Evolutionary conservation across 2,113 vertebrate genomes (phyloP), one percentile per base, ranked within the genome.

Genomic region (Blennius ocellaris): DNA sequence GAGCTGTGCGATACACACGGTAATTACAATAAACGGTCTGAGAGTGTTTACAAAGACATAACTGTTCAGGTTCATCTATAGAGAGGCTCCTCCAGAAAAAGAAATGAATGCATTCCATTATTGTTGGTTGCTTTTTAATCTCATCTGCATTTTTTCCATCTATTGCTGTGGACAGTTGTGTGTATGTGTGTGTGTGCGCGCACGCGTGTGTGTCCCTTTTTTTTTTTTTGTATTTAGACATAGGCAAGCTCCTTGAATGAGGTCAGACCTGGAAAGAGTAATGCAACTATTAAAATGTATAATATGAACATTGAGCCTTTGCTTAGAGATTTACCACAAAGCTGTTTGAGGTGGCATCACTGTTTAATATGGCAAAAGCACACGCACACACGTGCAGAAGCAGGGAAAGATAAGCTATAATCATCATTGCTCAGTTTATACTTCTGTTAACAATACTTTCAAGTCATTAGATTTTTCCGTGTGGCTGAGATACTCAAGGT

Each of bases 221-320:
- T 38, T n/a, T 56, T 47, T 45, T 44, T 57, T 15, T 49, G 44
- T 69, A 41, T 14, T 68, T 40, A 14, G 39, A 2, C 5, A 63
- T 48, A 78, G 36, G 81, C 40, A 53, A 57, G 64, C 52, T 36
- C 39, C 70, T 81, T 52, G 16, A 63, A 70, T 60, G 17, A 68
- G 69, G 36, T 58, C 36, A 80, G 70, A 80, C 72, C 64, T 58
- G 49, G 40, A 76, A 47, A 69, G 39, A 40, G 50, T 73, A 83
- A 73, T 76, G 57, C 59, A 45, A 17, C 37, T 69, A 78, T 76
- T 65, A 40, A 79, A 56, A 69, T 67, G 43, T 21, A 21, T 41
- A 67, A 36, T 47, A 81, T 8, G 54, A 69, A 57, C 61, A 17
- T 30, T 58, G n/a, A 47, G 45, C 12, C 0, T 0, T 58, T 50